Conservation (phyloP, 2,113 vertebrate genomes). For the Corythornis cristatus region DNA sequence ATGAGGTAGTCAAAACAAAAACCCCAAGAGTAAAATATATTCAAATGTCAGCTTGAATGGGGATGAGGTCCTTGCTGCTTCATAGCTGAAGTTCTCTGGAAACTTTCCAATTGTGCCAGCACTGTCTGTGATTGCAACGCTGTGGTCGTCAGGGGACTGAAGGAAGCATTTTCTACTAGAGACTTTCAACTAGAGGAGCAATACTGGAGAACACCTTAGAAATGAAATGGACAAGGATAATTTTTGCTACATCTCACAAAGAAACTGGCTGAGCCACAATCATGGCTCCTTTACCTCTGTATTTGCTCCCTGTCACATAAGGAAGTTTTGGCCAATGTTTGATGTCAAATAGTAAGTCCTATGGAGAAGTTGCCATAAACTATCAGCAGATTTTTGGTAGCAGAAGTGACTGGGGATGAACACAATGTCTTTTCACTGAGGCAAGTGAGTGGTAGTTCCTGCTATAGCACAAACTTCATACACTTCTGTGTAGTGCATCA, state of each 20-base stretch:
- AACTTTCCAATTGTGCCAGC: neutral
- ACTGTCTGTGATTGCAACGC: neutral
- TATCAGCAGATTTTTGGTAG: neutral
- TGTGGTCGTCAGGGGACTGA: neutral
- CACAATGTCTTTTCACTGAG: neutral
- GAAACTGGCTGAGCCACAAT: neutral
- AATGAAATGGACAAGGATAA: neutral
- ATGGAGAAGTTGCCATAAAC: neutral
- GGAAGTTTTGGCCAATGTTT: neutral
- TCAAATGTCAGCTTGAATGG: neutral
- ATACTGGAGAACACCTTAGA: neutral
- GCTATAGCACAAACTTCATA: neutral
- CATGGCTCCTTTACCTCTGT: neutral
- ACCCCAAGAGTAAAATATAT: neutral
- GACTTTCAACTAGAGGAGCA: neutral
- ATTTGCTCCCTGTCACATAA: neutral
- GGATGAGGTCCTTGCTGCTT: neutral
- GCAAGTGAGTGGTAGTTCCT: neutral
- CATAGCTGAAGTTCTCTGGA: neutral
- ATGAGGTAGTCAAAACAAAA: constrained; percentile 15
- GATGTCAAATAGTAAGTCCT: neutral
- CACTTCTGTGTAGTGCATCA: neutral
- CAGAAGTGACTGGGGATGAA: neutral
- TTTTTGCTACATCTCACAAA: neutral
- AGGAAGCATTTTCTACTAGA: neutral